Conservation (phyloP, 2,888 invertebrate genomes). For the Polymixis flavicincta region DNA sequence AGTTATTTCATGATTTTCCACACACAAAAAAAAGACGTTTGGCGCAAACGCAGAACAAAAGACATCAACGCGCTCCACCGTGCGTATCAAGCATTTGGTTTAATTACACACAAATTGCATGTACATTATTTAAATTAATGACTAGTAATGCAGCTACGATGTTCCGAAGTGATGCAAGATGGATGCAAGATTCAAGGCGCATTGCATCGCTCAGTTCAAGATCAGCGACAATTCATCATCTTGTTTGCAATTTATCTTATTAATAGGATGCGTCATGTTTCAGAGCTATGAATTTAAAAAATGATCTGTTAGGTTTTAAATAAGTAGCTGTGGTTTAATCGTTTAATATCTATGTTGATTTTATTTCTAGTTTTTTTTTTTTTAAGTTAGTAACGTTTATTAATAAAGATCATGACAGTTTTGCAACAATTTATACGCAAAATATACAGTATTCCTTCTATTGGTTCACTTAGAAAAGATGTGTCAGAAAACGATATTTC, state of each 20-base stretch:
- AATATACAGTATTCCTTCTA: no score
- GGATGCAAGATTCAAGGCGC: constrained; percentile 65
- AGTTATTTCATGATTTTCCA: no score
- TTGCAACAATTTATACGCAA: background rate
- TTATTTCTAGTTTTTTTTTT: background rate
- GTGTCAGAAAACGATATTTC: background rate
- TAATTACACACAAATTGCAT: constrained; percentile 28
- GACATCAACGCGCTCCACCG: constrained; percentile 66
- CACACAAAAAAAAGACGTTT: background rate
- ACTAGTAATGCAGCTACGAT: constrained; percentile 39
- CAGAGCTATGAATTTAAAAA: constrained; percentile 4
- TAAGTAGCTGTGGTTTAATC: background rate
- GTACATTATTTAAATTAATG: constrained; percentile 57
- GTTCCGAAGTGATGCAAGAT: constrained; percentile 58
- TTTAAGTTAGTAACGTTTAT: background rate
- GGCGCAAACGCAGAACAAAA: constrained; percentile 51
- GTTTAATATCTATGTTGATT: background rate
- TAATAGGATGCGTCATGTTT: constrained; percentile 7
- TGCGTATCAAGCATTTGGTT: constrained; percentile 3
- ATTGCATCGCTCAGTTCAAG: constrained; percentile 67
- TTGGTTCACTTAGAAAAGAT: background rate
- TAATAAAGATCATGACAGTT: background rate
- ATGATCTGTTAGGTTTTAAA: constrained; percentile 15
- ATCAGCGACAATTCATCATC: constrained; percentile 68
- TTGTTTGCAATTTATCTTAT: constrained; percentile 36